A percentile compares a stretch with the other conserved stretches of the same genome.
These are phyloP conservation scores for Pandemis cinnamomeana DNA, from an alignment of 2,888 invertebrate genomes.

Conservation along the genomic window DNA sequence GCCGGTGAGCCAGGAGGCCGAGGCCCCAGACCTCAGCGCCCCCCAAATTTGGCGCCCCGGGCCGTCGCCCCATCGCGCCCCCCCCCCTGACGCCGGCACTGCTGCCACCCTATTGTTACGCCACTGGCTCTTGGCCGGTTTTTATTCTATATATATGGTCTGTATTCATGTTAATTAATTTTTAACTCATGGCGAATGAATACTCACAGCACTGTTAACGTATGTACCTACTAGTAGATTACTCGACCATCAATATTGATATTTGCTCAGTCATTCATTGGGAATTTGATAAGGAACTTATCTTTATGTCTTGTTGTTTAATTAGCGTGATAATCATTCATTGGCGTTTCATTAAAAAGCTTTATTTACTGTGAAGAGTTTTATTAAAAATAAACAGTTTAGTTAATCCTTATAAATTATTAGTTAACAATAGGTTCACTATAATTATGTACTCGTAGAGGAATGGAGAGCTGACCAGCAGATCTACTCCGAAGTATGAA, in stretches of 20 bases:
- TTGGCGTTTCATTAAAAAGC: background rate
- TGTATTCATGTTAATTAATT: background rate
- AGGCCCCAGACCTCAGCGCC: too few species aligned
- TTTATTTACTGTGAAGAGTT: background rate
- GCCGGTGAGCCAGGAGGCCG: too few species aligned
- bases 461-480: too few species aligned
- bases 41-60: too few species aligned
- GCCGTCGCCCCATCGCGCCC: too few species aligned
- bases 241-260: constrained; percentile 15
- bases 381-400: constrained; percentile 1
- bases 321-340: constrained; percentile 3
- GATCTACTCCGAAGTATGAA: too few species aligned
- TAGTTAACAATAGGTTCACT: background rate
- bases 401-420: background rate
- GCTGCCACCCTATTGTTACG: too few species aligned
- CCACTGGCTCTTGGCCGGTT: too few species aligned
- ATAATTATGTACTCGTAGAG: too few species aligned
- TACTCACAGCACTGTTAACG: background rate
- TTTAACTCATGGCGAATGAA: background rate
- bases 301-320: background rate
- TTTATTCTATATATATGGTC: background rate
- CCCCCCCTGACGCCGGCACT: too few species aligned
- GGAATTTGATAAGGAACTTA: background rate
- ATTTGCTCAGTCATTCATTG: background rate
- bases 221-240: background rate